Conservation (phyloP, 1,140 invertebrate genomes). For the Calephelis virginiensis region DNA sequence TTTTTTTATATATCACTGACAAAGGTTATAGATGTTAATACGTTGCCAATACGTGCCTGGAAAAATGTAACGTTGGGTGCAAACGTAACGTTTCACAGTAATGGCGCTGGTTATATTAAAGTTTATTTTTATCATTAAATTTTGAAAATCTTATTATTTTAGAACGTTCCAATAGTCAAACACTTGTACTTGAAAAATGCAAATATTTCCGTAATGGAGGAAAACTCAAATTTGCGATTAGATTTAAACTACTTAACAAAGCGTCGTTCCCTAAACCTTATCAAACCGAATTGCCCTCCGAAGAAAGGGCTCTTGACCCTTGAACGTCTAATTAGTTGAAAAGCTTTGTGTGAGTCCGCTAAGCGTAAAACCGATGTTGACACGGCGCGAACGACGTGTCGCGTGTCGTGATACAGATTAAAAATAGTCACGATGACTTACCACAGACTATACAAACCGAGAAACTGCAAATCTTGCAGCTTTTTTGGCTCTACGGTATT, state of each 20-base stretch:
- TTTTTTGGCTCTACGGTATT: constrained; percentile 14
- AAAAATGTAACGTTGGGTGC: too few species aligned
- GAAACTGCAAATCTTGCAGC: constrained; percentile 9
- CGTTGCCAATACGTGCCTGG: too few species aligned
- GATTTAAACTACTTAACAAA: not conserved
- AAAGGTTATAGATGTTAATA: too few species aligned
- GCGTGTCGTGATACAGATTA: constrained; percentile 36
- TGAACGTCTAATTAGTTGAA: constrained; percentile 38
- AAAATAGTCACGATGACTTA: constrained; percentile 37
- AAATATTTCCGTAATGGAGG: too few species aligned
- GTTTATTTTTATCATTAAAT: too few species aligned
- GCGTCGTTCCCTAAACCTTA: not conserved
- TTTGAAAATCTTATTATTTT: not conserved
- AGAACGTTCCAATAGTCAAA: not conserved
- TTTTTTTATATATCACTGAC: too few species aligned
- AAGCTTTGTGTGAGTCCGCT: constrained; percentile 30
- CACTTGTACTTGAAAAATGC: too few species aligned
- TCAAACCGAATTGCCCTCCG: constrained; percentile 20
- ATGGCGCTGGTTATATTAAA: too few species aligned
- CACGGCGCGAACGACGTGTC: constrained; percentile 28
- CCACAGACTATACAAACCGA: constrained; percentile 7
- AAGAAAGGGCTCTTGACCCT: constrained; percentile 30
- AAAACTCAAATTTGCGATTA: too few species aligned
- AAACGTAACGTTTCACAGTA: too few species aligned
- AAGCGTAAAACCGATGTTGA: constrained; percentile 41